A percentile compares a stretch with the other conserved stretches of the same genome.
These are phyloP conservation scores for Scaptomyza montana DNA, from an alignment of 1,140 invertebrate genomes.

Conservation along the genomic window DNA sequence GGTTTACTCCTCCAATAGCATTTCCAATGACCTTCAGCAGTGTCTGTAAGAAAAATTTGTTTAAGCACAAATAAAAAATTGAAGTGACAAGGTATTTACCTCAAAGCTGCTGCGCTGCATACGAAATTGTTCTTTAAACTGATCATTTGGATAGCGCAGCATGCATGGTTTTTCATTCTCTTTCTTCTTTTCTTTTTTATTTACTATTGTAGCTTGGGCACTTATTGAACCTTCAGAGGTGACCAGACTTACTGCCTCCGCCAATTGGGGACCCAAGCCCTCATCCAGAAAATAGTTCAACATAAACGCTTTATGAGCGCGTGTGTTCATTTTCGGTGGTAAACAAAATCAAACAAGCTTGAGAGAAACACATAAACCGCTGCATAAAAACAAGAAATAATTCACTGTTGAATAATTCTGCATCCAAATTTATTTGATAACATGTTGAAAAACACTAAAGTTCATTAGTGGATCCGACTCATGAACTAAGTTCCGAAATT, in stretches of 20 bases:
- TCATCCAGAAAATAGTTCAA: conserved; percentile 46
- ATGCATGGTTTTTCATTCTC: not conserved
- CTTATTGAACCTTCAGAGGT: conserved; percentile 1
- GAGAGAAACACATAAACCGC: no score
- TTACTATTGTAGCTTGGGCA: not conserved
- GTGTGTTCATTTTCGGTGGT: conserved; percentile 28
- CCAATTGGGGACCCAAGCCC: conserved; percentile 20
- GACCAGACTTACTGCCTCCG: conserved; percentile 29
- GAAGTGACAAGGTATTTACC: not conserved
- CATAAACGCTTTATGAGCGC: conserved; percentile 42
- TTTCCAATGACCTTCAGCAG: conserved; percentile 27
- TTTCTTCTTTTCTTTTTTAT: not conserved
- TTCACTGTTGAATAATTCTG: no score
- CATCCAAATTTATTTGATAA: no score
- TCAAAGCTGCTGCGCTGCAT: conserved; percentile 42
- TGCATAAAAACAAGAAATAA: no score
- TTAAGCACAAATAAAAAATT: not conserved
- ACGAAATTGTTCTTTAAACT: conserved; percentile 46
- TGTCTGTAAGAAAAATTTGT: conserved; percentile 1
- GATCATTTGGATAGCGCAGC: conserved; percentile 27
- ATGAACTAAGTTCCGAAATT: no score
- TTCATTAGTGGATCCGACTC: no score
- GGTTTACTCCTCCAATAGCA: conserved; percentile 14
- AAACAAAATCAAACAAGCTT: no score
- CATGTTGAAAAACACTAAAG: no score